phyloP scores from a whole-genome alignment of 2,797 vertebrate species.

The Enoplosus armatus region DNA sequence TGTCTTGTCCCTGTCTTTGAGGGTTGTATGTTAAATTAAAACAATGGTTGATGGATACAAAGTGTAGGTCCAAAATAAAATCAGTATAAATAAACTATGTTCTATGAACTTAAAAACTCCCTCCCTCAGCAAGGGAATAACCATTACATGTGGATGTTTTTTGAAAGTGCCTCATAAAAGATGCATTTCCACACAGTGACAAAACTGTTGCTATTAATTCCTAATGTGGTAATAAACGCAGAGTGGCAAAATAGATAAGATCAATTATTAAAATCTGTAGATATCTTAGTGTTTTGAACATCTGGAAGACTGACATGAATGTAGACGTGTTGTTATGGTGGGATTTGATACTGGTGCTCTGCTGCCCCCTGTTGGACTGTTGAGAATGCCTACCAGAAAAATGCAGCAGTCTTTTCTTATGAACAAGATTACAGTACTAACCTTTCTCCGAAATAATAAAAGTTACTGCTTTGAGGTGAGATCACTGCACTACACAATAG shows the following conservation, averaged over 20 bases:
- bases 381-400: not conserved
- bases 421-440: not conserved
- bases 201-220: slow-evolving; percentile 3
- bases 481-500: not conserved
- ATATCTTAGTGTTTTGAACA: not conserved
- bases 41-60: not conserved
- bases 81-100: slow-evolving; percentile 11
- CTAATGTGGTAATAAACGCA: not conserved
- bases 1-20: not conserved
- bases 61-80: slow-evolving; percentile 19
- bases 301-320: not conserved
- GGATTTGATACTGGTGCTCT: slow-evolving; percentile 23
- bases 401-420: not conserved
- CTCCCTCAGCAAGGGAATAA: slow-evolving; percentile 1
- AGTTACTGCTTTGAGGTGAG: not conserved
- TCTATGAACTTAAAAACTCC: not conserved
- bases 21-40: not conserved
- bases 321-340: too few relatives aligned
- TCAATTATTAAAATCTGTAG: not conserved
- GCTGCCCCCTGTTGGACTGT: slow-evolving; percentile 66
- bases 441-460: not conserved
- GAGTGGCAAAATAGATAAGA: not conserved
- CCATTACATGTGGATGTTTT: slow-evolving; percentile 22
- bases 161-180: slow-evolving; percentile 46
- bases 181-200: slow-evolving; percentile 29